A percentile compares a stretch with the other conserved stretches of the same genome.
These are phyloP conservation scores for Psittacula cyanocephala DNA, from an alignment of 2,113 vertebrate genomes.

Conservation along the genomic window DNA sequence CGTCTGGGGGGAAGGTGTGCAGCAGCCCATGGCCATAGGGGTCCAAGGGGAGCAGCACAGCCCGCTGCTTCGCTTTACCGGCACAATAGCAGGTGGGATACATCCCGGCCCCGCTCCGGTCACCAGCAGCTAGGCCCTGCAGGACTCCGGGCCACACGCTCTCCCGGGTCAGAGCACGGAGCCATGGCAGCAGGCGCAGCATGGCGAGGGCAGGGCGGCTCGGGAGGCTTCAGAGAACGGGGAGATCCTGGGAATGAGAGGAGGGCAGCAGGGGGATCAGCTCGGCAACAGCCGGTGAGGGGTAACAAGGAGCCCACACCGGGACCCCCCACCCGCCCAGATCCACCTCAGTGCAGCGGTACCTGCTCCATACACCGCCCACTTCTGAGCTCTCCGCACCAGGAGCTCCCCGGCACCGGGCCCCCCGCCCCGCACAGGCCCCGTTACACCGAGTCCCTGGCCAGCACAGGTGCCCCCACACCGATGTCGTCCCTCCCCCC, in stretches of 20 bases:
- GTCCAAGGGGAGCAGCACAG: constrained; percentile 54
- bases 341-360: no score
- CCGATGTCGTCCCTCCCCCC: background rate
- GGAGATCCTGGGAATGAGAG: constrained; percentile 4
- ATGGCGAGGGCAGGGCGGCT: constrained; percentile 53
- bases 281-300: background rate
- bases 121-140: constrained; percentile 43
- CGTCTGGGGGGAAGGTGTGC: constrained; percentile 64
- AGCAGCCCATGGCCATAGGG: constrained; percentile 43
- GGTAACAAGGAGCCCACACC: fast-evolving
- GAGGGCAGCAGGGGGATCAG: background rate
- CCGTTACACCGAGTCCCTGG: background rate
- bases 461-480: background rate
- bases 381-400: background rate
- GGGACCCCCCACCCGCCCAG: background rate
- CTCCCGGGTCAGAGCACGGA: constrained; percentile 41
- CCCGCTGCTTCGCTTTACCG: constrained; percentile 24
- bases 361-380: background rate
- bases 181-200: constrained; percentile 64
- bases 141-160: constrained; percentile 1
- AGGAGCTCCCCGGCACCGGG: no score
- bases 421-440: no score
- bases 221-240: constrained; percentile 31
- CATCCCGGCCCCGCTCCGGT: constrained; percentile 31
- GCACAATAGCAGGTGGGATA: constrained; percentile 42